Conservation (phyloP, 1,140 invertebrate species). For the Diorhabda carinulata region DNA sequence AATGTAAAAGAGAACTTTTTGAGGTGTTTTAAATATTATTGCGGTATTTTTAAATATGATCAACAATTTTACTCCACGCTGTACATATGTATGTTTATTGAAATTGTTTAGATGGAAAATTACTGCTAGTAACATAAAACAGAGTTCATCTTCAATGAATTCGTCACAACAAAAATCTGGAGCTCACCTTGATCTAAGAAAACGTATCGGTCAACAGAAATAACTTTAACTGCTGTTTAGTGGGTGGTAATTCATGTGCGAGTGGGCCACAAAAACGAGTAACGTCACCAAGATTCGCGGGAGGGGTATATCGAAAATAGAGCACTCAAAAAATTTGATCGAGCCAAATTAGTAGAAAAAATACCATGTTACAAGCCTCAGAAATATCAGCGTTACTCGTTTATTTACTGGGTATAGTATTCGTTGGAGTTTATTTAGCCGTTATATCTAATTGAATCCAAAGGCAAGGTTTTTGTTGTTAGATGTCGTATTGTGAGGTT, state of each 20-base stretch:
- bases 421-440: slow-evolving; percentile 27
- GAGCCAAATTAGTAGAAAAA: slow-evolving; percentile 28
- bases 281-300: not conserved
- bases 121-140: not conserved
- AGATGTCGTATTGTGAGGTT: not conserved
- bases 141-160: not conserved
- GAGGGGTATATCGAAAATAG: slow-evolving; percentile 13
- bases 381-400: slow-evolving; percentile 24
- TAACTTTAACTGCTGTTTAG: not conserved
- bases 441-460: slow-evolving; percentile 20
- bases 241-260: not conserved
- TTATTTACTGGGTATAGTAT: slow-evolving; percentile 27
- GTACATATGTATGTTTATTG: not conserved
- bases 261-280: not conserved
- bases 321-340: slow-evolving; percentile 15
- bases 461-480: slow-evolving; percentile 17
- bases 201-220: not conserved
- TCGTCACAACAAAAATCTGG: not conserved
- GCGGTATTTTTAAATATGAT: not conserved
- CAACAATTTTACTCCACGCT: not conserved
- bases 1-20: not conserved
- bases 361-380: slow-evolving; percentile 10
- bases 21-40: no score
- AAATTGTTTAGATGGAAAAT: not conserved
- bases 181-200: not conserved